Base-by-base conservation (phyloP, 2,888 invertebrate species). In the Cloeon dipterum region DNA sequence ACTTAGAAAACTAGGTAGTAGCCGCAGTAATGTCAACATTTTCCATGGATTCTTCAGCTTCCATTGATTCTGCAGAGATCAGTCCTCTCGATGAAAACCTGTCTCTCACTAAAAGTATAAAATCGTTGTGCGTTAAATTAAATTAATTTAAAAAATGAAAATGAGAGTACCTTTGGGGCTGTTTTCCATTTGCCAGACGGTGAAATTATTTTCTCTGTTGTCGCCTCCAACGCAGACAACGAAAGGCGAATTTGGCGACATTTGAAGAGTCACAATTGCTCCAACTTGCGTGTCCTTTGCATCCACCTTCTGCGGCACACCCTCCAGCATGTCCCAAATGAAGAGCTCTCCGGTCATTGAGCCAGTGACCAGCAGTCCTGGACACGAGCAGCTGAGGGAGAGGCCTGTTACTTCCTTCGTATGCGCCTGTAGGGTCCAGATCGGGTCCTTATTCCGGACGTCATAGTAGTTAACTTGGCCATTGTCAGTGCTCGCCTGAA, bases 221-320 rank as follows among this genome's bases (percentile, higher is more conserved):
- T 85, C 83, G 0, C 91, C 91, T 26, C 89, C 91, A 37, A 76
- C 59, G 10, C 77, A 77, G 44, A 86, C 61, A n/a, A 74, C 65
- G 54, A 72, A 76, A 3, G 83, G 76, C 49, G 72, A 74, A 49
- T 93, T 83, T 1, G 86, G 86, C 49, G 76, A 79, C 36, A 69
- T 59, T 26, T 71, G 69, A 42, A 78, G 62, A 50, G 79, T 77
- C 50, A 78, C 70, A 37, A 77, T 59, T 17, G 66, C 64, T 0
- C 81, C 88, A 55, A 86, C 67, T 40, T 67, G 65, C 38, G 71
- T 62, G 43, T 68, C 56, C 42, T 72, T 61, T 43, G 60, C 59
- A 42, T 50, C 48, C 2, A 63, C 57, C 46, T 59, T 50, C 42
- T 43, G 44, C 1, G 61, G 60, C 43, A 46, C 46, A 39, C 44